Conservation (phyloP, 2,888 invertebrate genomes). For the Bombyx huttoni region DNA sequence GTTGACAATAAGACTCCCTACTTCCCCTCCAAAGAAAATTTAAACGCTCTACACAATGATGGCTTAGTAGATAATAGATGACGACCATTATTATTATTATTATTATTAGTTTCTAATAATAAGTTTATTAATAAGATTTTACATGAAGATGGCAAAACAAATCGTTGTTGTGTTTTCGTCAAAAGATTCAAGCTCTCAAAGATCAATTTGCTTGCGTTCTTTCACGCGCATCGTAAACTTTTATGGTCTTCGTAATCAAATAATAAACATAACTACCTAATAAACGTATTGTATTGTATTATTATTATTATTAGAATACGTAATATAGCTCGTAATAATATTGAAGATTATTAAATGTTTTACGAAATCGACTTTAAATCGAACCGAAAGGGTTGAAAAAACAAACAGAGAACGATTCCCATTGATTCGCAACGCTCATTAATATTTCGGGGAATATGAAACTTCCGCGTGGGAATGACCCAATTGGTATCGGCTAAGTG, state of each 20-base stretch:
- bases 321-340: no score
- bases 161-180: no score
- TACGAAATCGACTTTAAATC: not conserved
- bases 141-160: no score
- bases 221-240: no score
- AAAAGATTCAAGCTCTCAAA: no score
- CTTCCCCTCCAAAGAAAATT: conserved; percentile 39
- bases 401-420: not conserved
- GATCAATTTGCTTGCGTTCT: no score
- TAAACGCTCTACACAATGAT: conserved; percentile 5
- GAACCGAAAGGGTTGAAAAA: not conserved
- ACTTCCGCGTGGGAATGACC: conserved; percentile 16
- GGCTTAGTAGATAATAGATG: conserved; percentile 2
- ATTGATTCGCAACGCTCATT: not conserved
- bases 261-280: no score
- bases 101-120: conserved; percentile 2
- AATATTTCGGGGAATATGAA: not conserved
- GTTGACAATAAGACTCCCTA: conserved; percentile 56
- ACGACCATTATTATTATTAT: not conserved
- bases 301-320: no score
- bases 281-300: no score
- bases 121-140: not conserved
- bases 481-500: conserved; percentile 27
- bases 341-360: no score
- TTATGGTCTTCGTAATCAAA: no score